phyloP scores from a whole-genome alignment of 2,797 vertebrate species.

The Microcaecilia unicolor region DNA sequence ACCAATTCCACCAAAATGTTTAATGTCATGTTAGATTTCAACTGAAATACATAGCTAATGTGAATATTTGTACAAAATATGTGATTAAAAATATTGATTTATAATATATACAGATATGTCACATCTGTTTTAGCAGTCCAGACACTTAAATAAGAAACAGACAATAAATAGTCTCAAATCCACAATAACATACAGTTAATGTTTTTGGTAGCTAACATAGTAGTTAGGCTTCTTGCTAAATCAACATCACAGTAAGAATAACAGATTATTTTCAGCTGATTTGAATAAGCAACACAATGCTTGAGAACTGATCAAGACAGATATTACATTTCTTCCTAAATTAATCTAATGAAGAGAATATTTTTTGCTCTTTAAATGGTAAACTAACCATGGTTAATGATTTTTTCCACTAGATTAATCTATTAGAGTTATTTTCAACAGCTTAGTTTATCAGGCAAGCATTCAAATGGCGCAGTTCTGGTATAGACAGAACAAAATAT shows the following conservation, averaged over 20 bases:
- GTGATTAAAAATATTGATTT: conserved; percentile 61
- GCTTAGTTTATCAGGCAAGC: too few relatives aligned
- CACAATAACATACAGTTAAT: conserved; percentile 37
- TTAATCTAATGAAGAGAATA: conserved; percentile 7
- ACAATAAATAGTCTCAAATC: conserved; percentile 35
- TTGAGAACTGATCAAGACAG: neutral
- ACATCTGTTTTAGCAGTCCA: conserved; percentile 45
- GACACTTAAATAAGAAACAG: conserved; percentile 34
- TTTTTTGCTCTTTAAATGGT: conserved; percentile 13
- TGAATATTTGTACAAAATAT: conserved; percentile 63
- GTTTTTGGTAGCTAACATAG: conserved; percentile 39
- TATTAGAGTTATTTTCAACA: too few relatives aligned
- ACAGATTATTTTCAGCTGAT: conserved; percentile 1
- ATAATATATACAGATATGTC: conserved; percentile 60
- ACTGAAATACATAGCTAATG: conserved; percentile 56
- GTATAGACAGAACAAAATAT: too few relatives aligned
- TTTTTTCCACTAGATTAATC: too few relatives aligned
- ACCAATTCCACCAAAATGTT: conserved; percentile 47
- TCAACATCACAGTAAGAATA: conserved; percentile 7
- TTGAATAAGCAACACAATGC: conserved; percentile 8
- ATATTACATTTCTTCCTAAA: conserved; percentile 4
- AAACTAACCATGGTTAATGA: too few relatives aligned
- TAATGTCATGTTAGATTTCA: conserved; percentile 50
- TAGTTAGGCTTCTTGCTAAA: conserved; percentile 34
- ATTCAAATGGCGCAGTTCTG: too few relatives aligned